Percentiles rank a stretch among this genome's conserved stretches.
phyloP scores from a whole-genome alignment of 2,888 invertebrate species.

The Ischnura elegans region DNA sequence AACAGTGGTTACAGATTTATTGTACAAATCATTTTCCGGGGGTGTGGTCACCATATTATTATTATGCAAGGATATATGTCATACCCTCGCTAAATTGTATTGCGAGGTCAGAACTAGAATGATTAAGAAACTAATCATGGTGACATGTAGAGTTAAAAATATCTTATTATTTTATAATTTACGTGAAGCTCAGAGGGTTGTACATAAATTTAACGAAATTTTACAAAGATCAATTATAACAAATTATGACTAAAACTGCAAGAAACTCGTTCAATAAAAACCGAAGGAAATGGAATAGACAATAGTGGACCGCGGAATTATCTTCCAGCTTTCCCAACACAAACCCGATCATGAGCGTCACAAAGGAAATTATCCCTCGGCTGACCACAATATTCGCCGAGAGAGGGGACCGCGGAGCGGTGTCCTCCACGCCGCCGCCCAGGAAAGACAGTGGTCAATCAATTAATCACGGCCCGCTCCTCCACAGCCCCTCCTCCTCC shows the following conservation, averaged over 20 bases:
- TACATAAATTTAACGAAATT: too few species aligned
- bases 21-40: too few species aligned
- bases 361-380: background rate
- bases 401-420: background rate
- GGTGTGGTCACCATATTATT: background rate
- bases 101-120: too few species aligned
- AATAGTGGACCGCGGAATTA: background rate
- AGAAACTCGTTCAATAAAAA: too few species aligned
- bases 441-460: constrained; percentile 54
- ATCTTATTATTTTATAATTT: too few species aligned
- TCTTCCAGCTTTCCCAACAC: background rate
- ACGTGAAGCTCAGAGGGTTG: too few species aligned
- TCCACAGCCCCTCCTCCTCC: background rate
- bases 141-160: too few species aligned
- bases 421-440: background rate
- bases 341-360: background rate
- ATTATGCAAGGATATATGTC: background rate
- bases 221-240: too few species aligned
- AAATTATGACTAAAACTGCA: too few species aligned
- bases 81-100: background rate
- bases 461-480: constrained; percentile 58
- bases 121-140: too few species aligned
- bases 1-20: too few species aligned
- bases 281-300: too few species aligned
- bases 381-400: background rate